phyloP scores from a whole-genome alignment of 2,113 vertebrate species.

The Anarrhichthys ocellatus region DNA sequence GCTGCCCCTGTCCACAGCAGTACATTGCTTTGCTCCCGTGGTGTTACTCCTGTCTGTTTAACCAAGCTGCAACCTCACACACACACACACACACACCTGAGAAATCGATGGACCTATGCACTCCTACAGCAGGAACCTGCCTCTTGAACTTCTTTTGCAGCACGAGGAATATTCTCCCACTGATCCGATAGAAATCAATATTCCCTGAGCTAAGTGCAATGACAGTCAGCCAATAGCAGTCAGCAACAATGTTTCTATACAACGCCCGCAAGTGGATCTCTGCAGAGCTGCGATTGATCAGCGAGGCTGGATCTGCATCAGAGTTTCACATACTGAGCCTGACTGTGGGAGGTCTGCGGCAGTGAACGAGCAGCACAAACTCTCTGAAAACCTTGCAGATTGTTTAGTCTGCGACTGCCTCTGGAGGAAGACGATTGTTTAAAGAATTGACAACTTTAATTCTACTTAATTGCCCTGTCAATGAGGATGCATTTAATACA shows the following conservation, averaged over 20 bases:
- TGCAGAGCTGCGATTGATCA: conserved; percentile 54
- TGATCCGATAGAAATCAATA: conserved; percentile 58
- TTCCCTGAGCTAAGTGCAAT: conserved; percentile 32
- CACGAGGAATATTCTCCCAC: conserved; percentile 41
- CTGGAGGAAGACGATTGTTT: conserved; percentile 22
- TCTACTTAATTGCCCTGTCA: conserved; percentile 31
- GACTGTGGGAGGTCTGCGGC: conserved; percentile 24
- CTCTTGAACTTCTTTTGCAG: conserved; percentile 51
- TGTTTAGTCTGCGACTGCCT: conserved; percentile 34
- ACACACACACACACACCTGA: conserved; percentile 12
- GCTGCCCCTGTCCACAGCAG: too few relatives aligned
- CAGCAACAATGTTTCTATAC: conserved; percentile 36
- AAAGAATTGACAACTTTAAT: conserved; percentile 33
- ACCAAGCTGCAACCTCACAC: conserved; percentile 38
- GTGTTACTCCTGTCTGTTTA: background rate
- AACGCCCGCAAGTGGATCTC: conserved; percentile 37
- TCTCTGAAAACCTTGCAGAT: conserved; percentile 3
- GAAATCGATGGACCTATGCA: conserved; percentile 50
- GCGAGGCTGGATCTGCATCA: conserved; percentile 36
- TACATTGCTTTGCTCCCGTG: background rate
- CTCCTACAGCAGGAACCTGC: background rate
- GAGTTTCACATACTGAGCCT: conserved; percentile 49
- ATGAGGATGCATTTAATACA: conserved; percentile 24
- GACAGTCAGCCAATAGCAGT: conserved; percentile 61
- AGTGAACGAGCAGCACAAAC: conserved; percentile 5